phyloP scores from a whole-genome alignment of 1,140 invertebrate species.

The Brachionus asplanchnoidis region DNA sequence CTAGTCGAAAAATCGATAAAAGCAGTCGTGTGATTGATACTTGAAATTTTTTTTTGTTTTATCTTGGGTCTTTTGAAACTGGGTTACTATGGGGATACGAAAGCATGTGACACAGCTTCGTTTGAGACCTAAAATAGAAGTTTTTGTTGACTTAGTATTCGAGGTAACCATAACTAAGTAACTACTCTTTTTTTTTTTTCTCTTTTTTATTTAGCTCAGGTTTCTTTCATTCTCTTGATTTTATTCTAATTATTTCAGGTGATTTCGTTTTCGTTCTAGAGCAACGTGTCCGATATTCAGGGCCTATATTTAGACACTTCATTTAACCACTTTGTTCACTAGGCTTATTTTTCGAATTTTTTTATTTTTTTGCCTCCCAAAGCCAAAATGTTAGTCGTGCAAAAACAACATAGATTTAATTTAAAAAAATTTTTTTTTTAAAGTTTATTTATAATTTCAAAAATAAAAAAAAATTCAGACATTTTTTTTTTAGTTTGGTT shows the following conservation, averaged over 20 bases:
- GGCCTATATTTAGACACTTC: neutral
- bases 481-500: too few species aligned
- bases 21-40: neutral
- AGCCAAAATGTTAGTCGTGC: too few species aligned
- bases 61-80: neutral
- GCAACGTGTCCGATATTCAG: slow-evolving; percentile 8
- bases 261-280: neutral
- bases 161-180: slow-evolving; percentile 31
- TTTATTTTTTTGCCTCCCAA: too few species aligned
- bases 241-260: neutral
- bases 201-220: neutral
- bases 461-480: too few species aligned
- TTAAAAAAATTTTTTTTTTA: too few species aligned
- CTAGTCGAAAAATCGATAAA: slow-evolving; percentile 12
- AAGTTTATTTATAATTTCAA: too few species aligned
- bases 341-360: neutral
- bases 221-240: neutral
- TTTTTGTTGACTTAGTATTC: slow-evolving; percentile 10
- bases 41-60: neutral
- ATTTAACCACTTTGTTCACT: neutral
- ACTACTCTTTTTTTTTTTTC: neutral
- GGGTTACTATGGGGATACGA: slow-evolving; percentile 4
- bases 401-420: too few species aligned
- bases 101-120: neutral
- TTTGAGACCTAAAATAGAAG: neutral